Conservation (phyloP, 2,113 vertebrate species). For the Sylvia atricapilla region DNA sequence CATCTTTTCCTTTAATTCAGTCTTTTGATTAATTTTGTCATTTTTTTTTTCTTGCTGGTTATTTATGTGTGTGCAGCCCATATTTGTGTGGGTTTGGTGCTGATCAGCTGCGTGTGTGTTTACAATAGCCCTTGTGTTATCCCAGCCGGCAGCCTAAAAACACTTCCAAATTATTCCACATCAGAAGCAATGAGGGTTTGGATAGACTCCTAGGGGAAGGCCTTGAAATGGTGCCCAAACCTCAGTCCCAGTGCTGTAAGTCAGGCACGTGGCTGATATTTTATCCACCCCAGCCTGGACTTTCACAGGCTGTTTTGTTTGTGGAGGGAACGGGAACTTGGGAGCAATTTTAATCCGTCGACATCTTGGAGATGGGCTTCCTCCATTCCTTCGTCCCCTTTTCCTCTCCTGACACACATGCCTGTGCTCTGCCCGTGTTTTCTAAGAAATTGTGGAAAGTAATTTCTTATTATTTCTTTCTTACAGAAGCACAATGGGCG, state of each 20-base stretch:
- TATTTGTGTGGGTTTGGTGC: conserved; percentile 39
- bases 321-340: neutral
- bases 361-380: neutral
- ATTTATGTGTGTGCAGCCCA: neutral
- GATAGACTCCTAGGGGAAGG: conserved; percentile 52
- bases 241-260: conserved; percentile 53
- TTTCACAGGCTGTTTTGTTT: neutral
- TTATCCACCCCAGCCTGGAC: conserved; percentile 2
- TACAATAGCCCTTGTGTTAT: conserved; percentile 29
- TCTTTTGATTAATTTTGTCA: neutral
- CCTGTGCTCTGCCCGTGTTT: fast-evolving
- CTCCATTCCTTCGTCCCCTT: neutral
- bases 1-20: neutral
- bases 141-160: conserved; percentile 41
- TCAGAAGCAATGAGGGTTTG: conserved; percentile 35
- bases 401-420: neutral
- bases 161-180: conserved; percentile 44
- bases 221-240: conserved; percentile 68
- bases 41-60: neutral
- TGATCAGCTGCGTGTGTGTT: neutral
- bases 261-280: conserved; percentile 63
- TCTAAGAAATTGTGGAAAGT: neutral
- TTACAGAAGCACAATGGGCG: fast-evolving
- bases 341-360: neutral
- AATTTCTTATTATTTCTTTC: neutral